phyloP scores from a whole-genome alignment of 2,888 invertebrate species.

The Norana najaformis region DNA sequence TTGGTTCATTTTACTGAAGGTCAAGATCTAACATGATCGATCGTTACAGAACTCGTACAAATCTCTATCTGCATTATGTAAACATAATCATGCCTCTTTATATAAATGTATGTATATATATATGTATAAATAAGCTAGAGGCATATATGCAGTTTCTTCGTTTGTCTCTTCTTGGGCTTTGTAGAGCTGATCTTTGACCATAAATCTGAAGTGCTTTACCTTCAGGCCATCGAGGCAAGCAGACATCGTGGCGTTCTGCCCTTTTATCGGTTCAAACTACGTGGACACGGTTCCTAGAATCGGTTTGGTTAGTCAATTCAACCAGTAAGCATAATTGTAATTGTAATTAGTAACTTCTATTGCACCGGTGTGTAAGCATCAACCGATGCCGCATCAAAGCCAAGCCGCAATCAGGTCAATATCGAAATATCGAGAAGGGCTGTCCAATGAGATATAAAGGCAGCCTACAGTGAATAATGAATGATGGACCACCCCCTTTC shows the following conservation, averaged over 20 bases:
- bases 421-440: no score
- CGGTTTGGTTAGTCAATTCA: background rate
- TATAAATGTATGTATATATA: background rate
- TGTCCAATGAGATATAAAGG: no score
- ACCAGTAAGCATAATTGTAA: no score
- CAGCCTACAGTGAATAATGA: no score
- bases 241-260: background rate
- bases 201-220: background rate
- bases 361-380: no score
- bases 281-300: no score
- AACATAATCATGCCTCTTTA: background rate
- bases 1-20: background rate
- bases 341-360: no score
- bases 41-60: background rate
- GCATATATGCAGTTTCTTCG: background rate
- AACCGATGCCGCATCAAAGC: no score
- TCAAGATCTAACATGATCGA: background rate
- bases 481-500: no score
- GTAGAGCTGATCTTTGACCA: background rate
- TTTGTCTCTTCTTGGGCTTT: background rate
- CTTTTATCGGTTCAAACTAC: background rate
- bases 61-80: background rate
- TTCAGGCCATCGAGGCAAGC: background rate
- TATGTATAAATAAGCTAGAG: background rate
- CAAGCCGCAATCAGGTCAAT: no score